Base-by-base conservation (phyloP, 2,797 vertebrate genomes). In the Helarctos malayanus region DNA sequence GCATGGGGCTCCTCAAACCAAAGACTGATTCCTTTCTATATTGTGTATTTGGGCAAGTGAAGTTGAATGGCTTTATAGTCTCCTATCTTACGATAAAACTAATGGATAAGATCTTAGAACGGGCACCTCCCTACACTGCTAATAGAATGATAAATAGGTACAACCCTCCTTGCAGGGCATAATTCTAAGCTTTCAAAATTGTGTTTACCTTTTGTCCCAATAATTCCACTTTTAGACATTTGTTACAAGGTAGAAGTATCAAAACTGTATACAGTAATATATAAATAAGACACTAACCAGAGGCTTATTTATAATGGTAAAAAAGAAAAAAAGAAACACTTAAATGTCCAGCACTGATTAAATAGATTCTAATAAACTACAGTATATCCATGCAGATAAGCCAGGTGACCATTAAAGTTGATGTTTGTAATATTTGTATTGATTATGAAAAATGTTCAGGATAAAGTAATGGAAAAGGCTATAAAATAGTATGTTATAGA, bases 141-240 rank as follows among this genome's bases (percentile, higher is more conserved):
- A 56, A 68, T 68, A 41, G 21, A 54, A 89, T 19, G 10, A 12
- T 65, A 75, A 79, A 27, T 84, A 61, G 13, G 35, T 68, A 27
- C 38, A 68, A 3, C 52, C 45, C 93, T 90, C 35, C 23, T 76
- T 84, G 12, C 11, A 15, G 38, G 13, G 1, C 32, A 25, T 75
- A 5, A 80, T 6, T 86, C 14, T 86, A 82, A 76, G 41, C 23
- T 96, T 75, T 86, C 25, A 81, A 79, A 71, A n/a, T 63, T 71
- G 3, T 25, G 16, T 91, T 86, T 23, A 63, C 11, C 8, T 88
- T 87, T 81, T 84, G 4, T 63, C 2, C 21, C 69, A 73, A 57
- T 14, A 92, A 65, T 76, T 91, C 7, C 18, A 88, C 41, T 59
- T 87, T 96, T 91, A 82, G 29, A 95, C 88, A 56, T 89, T 54